A percentile compares a stretch with the other conserved stretches of the same genome.
Conservation (phyloP, 2,888 invertebrate genomes). For the Epirrita christyi region DNA sequence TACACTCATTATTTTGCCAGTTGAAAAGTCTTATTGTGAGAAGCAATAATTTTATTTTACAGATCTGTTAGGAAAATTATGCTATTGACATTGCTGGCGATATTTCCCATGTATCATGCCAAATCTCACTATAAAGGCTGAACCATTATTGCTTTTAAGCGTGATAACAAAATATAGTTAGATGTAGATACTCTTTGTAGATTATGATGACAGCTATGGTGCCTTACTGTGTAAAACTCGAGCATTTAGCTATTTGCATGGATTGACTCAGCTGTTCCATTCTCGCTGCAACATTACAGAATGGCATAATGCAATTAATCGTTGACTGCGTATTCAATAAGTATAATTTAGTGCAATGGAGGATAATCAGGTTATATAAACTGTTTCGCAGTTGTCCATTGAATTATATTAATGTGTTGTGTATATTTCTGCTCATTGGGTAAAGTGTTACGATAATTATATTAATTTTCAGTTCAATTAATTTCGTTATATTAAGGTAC, state of each 20-base stretch:
- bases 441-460: slow-evolving; percentile 16
- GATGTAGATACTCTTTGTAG: too few relatives aligned
- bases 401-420: slow-evolving; percentile 27
- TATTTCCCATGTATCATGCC: too few relatives aligned
- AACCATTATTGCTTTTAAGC: too few relatives aligned
- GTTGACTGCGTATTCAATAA: slow-evolving; percentile 56
- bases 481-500: not conserved
- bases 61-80: too few relatives aligned
- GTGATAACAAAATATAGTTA: too few relatives aligned
- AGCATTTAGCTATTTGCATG: not conserved
- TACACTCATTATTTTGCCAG: too few relatives aligned
- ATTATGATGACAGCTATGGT: too few relatives aligned
- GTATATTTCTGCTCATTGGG: slow-evolving; percentile 17
- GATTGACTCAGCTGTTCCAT: slow-evolving; percentile 8
- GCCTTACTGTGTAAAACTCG: too few relatives aligned
- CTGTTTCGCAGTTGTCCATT: slow-evolving; percentile 28
- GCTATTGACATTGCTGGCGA: too few relatives aligned
- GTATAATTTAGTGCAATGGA: slow-evolving; percentile 53
- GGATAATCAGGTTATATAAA: slow-evolving; percentile 47
- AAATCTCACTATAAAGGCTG: too few relatives aligned
- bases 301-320: slow-evolving; percentile 70
- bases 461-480: slow-evolving; percentile 15
- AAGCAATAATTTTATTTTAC: too few relatives aligned
- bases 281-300: slow-evolving; percentile 8
- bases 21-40: too few relatives aligned